Evolutionary conservation across 2,797 vertebrate species (phyloP).

Genomic region (Enteromius anoplus): DNA sequence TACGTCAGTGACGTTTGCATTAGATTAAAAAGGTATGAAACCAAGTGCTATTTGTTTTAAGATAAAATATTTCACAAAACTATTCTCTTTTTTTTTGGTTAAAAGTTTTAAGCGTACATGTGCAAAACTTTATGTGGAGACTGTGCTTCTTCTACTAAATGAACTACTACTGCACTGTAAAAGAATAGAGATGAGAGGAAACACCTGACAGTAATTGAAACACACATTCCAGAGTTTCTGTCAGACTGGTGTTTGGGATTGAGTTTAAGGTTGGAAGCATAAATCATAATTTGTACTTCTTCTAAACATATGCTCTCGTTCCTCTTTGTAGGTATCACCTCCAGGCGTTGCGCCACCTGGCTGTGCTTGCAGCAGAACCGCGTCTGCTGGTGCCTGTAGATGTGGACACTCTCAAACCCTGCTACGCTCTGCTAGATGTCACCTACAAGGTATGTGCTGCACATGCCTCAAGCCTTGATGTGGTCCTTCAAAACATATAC

Average conservation of each 20-base stretch:
- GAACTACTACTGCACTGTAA: background rate
- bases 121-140: background rate
- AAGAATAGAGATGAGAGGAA: background rate
- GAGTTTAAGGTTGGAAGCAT: background rate
- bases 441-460: slow-evolving; percentile 86
- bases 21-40: background rate
- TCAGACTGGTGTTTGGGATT: background rate
- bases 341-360: slow-evolving; percentile 93
- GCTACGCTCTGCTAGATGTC: slow-evolving; percentile 92
- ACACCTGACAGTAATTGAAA: background rate
- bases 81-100: too few species aligned
- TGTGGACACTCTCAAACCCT: slow-evolving; percentile 92
- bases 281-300: background rate
- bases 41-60: background rate
- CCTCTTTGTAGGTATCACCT: slow-evolving; percentile 87
- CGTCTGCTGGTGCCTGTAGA: slow-evolving; percentile 93
- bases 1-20: background rate
- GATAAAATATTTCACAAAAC: background rate
- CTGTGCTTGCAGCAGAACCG: slow-evolving; percentile 92
- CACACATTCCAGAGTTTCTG: background rate
- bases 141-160: background rate
- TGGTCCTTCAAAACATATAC: background rate
- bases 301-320: background rate
- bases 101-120: background rate
- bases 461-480: background rate